phyloP scores from a whole-genome alignment of 2,797 vertebrate genomes.

The Vultur gryphus region DNA sequence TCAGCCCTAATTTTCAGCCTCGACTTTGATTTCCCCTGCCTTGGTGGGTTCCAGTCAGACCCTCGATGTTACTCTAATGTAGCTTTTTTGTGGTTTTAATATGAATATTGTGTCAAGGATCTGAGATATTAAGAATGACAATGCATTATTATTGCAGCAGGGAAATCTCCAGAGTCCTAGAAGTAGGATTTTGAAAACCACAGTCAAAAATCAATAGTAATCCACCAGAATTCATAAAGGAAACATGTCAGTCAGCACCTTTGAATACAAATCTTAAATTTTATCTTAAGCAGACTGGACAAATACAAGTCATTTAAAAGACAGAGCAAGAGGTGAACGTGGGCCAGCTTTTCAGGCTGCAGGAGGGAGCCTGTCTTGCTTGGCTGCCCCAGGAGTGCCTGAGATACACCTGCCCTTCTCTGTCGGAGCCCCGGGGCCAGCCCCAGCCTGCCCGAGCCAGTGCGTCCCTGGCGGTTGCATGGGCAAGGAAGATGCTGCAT shows the following conservation, averaged over 20 bases:
- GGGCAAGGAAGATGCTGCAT: background rate
- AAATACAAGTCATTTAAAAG: constrained; percentile 45
- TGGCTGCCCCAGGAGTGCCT: background rate
- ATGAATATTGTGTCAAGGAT: constrained; percentile 80
- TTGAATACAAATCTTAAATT: constrained; percentile 77
- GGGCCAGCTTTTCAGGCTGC: background rate
- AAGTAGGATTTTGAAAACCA: constrained; percentile 87
- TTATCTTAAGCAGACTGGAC: constrained; percentile 60
- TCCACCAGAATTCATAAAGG: constrained; percentile 84
- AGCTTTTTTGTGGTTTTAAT: constrained; percentile 64
- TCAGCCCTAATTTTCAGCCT: constrained; percentile 60
- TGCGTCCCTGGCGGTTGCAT: rapidly evolving
- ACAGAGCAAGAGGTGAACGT: background rate
- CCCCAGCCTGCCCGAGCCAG: background rate
- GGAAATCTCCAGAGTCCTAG: constrained; percentile 75
- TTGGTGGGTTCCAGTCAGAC: constrained; percentile 11
- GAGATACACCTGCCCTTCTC: background rate
- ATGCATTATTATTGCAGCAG: constrained; percentile 79
- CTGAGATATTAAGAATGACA: constrained; percentile 86
- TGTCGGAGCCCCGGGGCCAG: background rate
- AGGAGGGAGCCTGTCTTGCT: background rate
- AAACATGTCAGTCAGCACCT: constrained; percentile 78
- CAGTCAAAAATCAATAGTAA: constrained; percentile 93
- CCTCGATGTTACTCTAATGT: constrained; percentile 46
- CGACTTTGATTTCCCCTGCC: constrained; percentile 53